A percentile compares a stretch with the other conserved stretches of the same genome.
These are phyloP conservation scores for Xestia sexstrigata DNA, from an alignment of 2,888 invertebrate species.

Conservation along the genomic window DNA sequence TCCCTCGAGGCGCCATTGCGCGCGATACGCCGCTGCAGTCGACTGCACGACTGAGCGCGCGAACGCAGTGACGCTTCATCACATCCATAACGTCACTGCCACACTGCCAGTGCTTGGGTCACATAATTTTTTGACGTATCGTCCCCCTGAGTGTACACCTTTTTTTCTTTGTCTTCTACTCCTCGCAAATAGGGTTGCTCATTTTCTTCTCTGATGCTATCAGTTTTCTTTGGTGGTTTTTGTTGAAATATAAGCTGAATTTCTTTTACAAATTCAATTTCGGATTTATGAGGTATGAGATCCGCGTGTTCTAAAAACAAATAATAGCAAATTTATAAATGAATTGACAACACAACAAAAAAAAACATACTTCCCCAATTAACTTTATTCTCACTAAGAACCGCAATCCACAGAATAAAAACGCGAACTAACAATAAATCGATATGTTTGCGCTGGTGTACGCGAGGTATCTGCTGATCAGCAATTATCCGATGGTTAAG, in stretches of 20 bases:
- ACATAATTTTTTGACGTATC: conserved; percentile 85
- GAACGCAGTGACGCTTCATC: conserved; percentile 41
- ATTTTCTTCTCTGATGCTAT: conserved; percentile 64
- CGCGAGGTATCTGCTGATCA: conserved; percentile 70
- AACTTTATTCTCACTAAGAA: background rate
- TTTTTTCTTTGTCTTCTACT: conserved; percentile 80
- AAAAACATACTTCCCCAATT: background rate
- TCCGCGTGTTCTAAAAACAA: background rate
- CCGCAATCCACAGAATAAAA: conserved; percentile 7
- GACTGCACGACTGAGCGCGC: conserved; percentile 57
- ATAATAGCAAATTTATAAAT: background rate
- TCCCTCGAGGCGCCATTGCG: conserved; percentile 36
- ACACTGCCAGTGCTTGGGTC: conserved; percentile 67
- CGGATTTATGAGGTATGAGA: background rate
- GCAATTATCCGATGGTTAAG: conserved; percentile 75
- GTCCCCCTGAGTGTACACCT: conserved; percentile 78
- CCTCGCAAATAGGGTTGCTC: conserved; percentile 77
- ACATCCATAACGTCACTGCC: conserved; percentile 38
- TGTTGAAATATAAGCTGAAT: background rate
- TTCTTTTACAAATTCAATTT: background rate
- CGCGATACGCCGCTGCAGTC: conserved; percentile 53
- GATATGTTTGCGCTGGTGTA: conserved; percentile 53
- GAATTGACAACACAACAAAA: background rate
- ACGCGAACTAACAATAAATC: conserved; percentile 58
- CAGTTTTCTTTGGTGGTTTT: conserved; percentile 33